Conservation (phyloP, 1,140 invertebrate species). For the Aphelenchoides avenae region DNA sequence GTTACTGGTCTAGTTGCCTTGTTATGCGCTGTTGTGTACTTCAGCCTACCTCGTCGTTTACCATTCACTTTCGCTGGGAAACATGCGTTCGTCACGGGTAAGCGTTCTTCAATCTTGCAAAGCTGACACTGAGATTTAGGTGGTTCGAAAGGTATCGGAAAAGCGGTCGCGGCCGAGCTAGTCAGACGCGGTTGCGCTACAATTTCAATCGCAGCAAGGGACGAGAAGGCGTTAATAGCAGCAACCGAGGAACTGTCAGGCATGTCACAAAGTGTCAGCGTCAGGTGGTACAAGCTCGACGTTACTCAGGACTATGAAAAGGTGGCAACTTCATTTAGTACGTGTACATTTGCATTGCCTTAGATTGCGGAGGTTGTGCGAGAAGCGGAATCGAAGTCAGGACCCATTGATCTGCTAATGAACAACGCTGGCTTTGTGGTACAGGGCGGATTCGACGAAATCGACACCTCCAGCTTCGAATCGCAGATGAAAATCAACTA, state of each 20-base stretch:
- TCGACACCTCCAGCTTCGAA: slow-evolving; percentile 65
- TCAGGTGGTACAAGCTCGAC: slow-evolving; percentile 33
- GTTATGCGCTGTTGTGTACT: slow-evolving; percentile 5
- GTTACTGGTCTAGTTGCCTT: not conserved
- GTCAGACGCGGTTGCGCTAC: slow-evolving; percentile 71
- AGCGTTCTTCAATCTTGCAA: slow-evolving; percentile 26
- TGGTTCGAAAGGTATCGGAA: slow-evolving; percentile 90
- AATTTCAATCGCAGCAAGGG: slow-evolving; percentile 82
- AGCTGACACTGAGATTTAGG: slow-evolving; percentile 65
- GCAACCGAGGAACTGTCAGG: slow-evolving; percentile 22
- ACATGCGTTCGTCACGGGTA: slow-evolving; percentile 44
- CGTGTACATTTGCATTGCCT: not conserved
- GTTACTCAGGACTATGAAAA: slow-evolving; percentile 24
- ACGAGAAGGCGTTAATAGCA: slow-evolving; percentile 61
- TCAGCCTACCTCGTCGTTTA: slow-evolving; percentile 14
- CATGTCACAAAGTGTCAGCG: slow-evolving; percentile 34
- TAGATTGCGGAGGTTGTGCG: slow-evolving; percentile 53
- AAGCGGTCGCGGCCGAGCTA: slow-evolving; percentile 73
- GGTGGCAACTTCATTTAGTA: not conserved
- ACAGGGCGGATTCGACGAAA: slow-evolving; percentile 74
- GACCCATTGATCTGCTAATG: slow-evolving; percentile 79
- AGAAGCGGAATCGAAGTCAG: slow-evolving; percentile 66
- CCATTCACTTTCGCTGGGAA: slow-evolving; percentile 38
- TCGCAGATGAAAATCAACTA: slow-evolving; percentile 67
- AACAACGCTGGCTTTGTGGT: slow-evolving; percentile 78